Evolutionary conservation across 2,797 vertebrate genomes (phyloP).

Genomic region (Tangara arthus): DNA sequence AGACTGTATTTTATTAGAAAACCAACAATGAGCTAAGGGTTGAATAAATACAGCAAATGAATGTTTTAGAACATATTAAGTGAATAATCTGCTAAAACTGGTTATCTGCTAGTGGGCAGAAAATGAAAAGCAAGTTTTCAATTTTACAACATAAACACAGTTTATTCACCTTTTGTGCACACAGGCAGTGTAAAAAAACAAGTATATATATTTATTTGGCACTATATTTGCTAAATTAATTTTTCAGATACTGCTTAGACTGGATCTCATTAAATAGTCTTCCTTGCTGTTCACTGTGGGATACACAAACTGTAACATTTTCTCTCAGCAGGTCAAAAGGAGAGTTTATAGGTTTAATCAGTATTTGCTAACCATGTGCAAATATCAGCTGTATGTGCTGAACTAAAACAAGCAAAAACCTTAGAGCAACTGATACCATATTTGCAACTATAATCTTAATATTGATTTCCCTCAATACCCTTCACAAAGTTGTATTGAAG

Average conservation of each 20-base stretch:
- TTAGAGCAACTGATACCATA: background rate
- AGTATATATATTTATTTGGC: conserved; percentile 33
- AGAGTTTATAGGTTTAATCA: conserved; percentile 20
- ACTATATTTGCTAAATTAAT: conserved; percentile 31
- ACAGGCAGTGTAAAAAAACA: background rate
- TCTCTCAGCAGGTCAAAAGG: conserved; percentile 41
- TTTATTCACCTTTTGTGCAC: background rate
- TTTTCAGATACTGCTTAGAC: conserved; percentile 35
- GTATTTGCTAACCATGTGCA: conserved; percentile 58
- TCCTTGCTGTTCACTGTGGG: background rate
- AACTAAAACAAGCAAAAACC: background rate
- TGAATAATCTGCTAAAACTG: conserved; percentile 46
- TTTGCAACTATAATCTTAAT: background rate
- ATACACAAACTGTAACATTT: background rate
- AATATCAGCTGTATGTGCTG: conserved; percentile 16
- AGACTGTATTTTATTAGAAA: conserved; percentile 35
- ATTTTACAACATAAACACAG: conserved; percentile 9
- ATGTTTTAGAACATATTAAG: conserved; percentile 55
- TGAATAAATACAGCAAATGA: conserved; percentile 32
- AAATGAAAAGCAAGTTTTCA: conserved; percentile 35
- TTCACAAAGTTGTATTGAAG: background rate
- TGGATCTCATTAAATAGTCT: conserved; percentile 47
- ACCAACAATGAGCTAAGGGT: conserved; percentile 40
- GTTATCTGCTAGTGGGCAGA: conserved; percentile 14
- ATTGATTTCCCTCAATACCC: background rate